phyloP scores from a whole-genome alignment of 2,113 vertebrate genomes.

The Jacana jacana region DNA sequence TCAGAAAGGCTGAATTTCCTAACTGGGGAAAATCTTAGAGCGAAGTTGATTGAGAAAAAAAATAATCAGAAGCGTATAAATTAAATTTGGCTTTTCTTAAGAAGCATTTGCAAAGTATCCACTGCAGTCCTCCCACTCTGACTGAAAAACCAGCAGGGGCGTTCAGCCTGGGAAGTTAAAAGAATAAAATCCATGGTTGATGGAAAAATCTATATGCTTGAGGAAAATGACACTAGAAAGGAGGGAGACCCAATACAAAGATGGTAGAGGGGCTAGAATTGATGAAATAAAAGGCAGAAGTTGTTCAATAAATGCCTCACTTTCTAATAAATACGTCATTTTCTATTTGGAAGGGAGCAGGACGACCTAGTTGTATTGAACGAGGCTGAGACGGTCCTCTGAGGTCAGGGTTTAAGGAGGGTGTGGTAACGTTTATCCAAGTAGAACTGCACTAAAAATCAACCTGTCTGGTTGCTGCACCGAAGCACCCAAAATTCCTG shows the following conservation, averaged over 20 bases:
- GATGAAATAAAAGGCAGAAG: neutral
- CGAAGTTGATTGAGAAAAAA: neutral
- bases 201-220: neutral
- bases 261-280: neutral
- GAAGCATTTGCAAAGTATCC: neutral
- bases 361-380: neutral
- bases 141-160: neutral
- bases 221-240: neutral
- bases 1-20: neutral
- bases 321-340: neutral
- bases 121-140: neutral
- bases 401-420: neutral
- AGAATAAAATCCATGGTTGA: neutral
- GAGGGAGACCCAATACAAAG: neutral
- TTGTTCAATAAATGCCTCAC: neutral
- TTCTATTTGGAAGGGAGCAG: neutral
- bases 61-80: neutral
- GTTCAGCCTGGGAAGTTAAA: neutral
- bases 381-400: neutral
- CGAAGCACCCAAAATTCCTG: neutral
- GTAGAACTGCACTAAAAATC: neutral
- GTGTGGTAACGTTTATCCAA: neutral
- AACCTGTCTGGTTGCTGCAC: neutral
- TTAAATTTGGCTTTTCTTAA: neutral
- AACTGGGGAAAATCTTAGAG: neutral